A percentile compares a stretch with the other conserved stretches of the same genome.
Conservation (phyloP, 2,113 vertebrate species). For the Ciconia maguari region DNA sequence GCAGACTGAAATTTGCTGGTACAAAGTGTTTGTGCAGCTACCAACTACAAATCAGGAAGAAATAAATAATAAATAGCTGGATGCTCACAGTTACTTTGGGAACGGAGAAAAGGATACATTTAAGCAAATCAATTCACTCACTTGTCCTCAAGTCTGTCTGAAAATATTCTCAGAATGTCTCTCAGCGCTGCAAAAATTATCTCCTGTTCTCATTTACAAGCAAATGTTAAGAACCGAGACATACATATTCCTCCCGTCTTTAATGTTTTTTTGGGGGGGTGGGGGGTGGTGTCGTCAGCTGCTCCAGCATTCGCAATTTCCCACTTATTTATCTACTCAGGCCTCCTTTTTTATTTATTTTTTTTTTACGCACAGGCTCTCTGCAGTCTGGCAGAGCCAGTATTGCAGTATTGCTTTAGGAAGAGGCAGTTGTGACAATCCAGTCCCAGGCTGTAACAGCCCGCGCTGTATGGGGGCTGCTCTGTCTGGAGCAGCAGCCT, state of each 20-base stretch:
- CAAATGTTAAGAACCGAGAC: background rate
- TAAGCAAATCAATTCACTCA: constrained; percentile 16
- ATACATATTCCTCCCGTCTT: background rate
- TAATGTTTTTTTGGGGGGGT: background rate
- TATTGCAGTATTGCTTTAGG: constrained; percentile 11
- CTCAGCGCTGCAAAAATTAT: constrained; percentile 32
- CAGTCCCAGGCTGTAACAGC: background rate
- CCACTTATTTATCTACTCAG: background rate
- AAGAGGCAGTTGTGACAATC: constrained; percentile 6
- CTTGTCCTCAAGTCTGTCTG: constrained; percentile 35
- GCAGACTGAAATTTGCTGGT: background rate
- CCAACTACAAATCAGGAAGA: background rate
- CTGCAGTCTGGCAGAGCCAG: background rate
- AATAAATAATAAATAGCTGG: constrained; percentile 30
- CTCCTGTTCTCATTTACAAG: constrained; percentile 29
- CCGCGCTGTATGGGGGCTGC: background rate
- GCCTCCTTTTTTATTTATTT: background rate
- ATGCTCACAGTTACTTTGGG: constrained; percentile 4
- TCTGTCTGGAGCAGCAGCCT: background rate
- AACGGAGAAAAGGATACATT: background rate
- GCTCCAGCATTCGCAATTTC: background rate
- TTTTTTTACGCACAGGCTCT: background rate
- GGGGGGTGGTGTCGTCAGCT: background rate
- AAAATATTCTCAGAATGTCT: constrained; percentile 42
- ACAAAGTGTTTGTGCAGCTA: background rate